Percentiles rank a stretch among this genome's conserved stretches.
phyloP scores from a whole-genome alignment of 2,888 invertebrate species.

The Cephonodes hylas region DNA sequence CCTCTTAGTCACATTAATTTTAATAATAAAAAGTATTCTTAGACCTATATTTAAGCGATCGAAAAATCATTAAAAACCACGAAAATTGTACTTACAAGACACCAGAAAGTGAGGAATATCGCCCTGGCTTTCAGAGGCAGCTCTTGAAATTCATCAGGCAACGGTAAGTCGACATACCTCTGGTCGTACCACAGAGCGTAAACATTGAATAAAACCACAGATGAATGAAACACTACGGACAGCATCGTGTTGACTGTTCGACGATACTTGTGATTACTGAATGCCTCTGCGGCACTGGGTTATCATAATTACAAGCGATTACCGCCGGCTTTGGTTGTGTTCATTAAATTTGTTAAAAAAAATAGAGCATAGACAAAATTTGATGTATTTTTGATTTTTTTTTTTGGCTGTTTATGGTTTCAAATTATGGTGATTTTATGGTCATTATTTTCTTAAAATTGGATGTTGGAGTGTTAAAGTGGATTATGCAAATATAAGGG shows the following conservation, averaged over 20 bases:
- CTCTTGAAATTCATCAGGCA: slow-evolving; percentile 37
- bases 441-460: no score
- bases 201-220: slow-evolving; percentile 42
- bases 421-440: no score
- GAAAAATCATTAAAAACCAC: not conserved
- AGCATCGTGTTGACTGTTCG: slow-evolving; percentile 15
- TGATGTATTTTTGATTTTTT: no score
- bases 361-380: no score
- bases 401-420: no score
- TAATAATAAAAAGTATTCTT: no score
- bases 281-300: not conserved
- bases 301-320: not conserved
- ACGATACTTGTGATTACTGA: not conserved
- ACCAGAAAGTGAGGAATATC: slow-evolving; percentile 62
- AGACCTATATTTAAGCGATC: no score
- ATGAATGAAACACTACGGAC: slow-evolving; percentile 47
- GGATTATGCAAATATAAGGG: no score
- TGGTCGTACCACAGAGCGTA: slow-evolving; percentile 62
- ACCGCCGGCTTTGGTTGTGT: no score
- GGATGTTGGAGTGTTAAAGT: no score
- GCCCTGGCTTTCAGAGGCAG: slow-evolving; percentile 54
- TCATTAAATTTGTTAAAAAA: no score
- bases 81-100: slow-evolving; percentile 51
- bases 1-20: no score
- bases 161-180: slow-evolving; percentile 51